A percentile compares a stretch with the other conserved stretches of the same genome.
Conservation (phyloP, 2,888 invertebrate species). For the Saturnia japonica region DNA sequence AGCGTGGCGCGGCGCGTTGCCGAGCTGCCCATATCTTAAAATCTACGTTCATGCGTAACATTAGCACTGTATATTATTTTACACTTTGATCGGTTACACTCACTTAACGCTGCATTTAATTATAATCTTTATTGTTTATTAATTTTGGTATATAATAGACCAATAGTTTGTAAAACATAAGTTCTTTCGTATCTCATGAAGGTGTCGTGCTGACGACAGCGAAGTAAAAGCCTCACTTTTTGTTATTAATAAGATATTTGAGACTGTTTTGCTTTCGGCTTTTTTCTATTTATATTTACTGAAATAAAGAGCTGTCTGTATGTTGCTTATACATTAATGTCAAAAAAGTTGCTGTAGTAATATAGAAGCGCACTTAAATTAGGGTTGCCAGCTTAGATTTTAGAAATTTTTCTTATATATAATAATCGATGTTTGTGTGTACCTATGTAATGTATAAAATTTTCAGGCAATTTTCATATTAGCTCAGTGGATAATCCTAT, state of each 20-base stretch:
- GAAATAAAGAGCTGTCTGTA: background rate
- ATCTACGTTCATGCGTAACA: constrained; percentile 62
- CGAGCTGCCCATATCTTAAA: constrained; percentile 50
- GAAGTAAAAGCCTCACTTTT: background rate
- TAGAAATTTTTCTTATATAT: too few relatives aligned
- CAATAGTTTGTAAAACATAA: background rate
- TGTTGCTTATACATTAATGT: background rate
- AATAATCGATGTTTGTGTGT: too few relatives aligned
- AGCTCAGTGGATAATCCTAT: too few relatives aligned
- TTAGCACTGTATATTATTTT: constrained; percentile 59
- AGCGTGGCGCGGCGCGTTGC: constrained; percentile 47
- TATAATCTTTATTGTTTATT: background rate
- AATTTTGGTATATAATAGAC: background rate
- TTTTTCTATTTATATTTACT: background rate
- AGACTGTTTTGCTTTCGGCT: background rate
- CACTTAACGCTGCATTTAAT: background rate
- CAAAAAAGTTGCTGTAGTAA: background rate
- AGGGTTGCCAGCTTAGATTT: too few relatives aligned
- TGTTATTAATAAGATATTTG: constrained; percentile 1
- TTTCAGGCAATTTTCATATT: too few relatives aligned
- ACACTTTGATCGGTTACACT: constrained; percentile 36
- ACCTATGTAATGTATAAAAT: too few relatives aligned
- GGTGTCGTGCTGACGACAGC: background rate
- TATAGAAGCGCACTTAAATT: too few relatives aligned
- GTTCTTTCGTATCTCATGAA: background rate